These are phyloP conservation scores for Ploceus nigricollis DNA, from an alignment of 2,113 vertebrate genomes.

Conservation along the genomic window DNA sequence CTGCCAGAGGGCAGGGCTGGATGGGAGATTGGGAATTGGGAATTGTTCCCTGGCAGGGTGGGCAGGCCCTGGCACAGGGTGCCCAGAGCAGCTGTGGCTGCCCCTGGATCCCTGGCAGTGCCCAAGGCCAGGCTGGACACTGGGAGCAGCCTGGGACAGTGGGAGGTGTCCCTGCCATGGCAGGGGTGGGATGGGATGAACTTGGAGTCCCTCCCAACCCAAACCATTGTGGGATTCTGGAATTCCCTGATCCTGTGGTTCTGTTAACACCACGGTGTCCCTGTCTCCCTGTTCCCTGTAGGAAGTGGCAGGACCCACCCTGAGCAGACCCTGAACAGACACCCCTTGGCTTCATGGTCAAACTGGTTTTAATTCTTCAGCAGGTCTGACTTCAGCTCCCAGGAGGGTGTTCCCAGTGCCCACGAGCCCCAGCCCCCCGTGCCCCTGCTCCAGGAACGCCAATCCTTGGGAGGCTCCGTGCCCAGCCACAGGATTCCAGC, in stretches of 20 bases:
- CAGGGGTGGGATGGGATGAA: rapidly evolving
- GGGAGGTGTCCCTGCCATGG: neutral
- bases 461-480: neutral
- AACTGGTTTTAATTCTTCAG: neutral
- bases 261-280: rapidly evolving
- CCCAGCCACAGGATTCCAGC: slow-evolving; percentile 40
- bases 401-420: neutral
- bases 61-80: neutral
- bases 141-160: neutral
- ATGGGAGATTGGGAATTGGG: neutral
- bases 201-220: neutral
- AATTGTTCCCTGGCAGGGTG: neutral
- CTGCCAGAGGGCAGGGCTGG: neutral
- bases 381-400: slow-evolving; percentile 10
- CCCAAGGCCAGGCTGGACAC: neutral
- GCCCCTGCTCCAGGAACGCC: neutral
- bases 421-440: neutral
- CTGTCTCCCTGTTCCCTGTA: neutral
- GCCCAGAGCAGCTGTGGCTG: neutral
- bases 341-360: neutral
- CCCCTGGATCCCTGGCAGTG: neutral
- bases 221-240: too few species aligned
- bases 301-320: neutral
- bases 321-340: neutral
- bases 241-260: neutral